A percentile compares a stretch with the other conserved stretches of the same genome.
Conservation (phyloP, 2,888 invertebrate species). For the Perithous albicinctus region DNA sequence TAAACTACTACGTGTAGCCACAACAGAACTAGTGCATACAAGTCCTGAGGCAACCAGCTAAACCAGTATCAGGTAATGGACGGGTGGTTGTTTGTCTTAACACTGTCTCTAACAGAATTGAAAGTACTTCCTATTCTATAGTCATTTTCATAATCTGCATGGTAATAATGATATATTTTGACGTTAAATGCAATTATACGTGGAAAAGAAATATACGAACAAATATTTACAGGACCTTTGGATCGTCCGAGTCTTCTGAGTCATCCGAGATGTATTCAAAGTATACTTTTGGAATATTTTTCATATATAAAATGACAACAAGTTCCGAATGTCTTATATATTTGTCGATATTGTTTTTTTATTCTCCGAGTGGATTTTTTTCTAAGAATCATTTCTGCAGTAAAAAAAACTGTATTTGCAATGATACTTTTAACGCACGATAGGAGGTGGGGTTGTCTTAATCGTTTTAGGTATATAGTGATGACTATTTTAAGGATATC, state of each 20-base stretch:
- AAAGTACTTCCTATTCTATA: background rate
- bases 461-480: background rate
- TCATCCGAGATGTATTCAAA: too few species aligned
- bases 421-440: background rate
- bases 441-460: background rate
- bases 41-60: background rate
- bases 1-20: background rate
- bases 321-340: too few species aligned
- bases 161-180: too few species aligned
- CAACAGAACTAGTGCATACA: background rate
- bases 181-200: too few species aligned
- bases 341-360: too few species aligned
- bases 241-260: too few species aligned
- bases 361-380: background rate
- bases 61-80: background rate
- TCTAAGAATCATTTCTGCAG: background rate
- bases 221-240: too few species aligned
- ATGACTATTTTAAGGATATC: too few species aligned
- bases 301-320: too few species aligned
- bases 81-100: background rate
- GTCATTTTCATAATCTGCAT: background rate
- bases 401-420: background rate
- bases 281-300: too few species aligned
- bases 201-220: too few species aligned
- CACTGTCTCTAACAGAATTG: background rate